phyloP scores from a whole-genome alignment of 2,888 invertebrate species.

The Brachylomia viminalis region DNA sequence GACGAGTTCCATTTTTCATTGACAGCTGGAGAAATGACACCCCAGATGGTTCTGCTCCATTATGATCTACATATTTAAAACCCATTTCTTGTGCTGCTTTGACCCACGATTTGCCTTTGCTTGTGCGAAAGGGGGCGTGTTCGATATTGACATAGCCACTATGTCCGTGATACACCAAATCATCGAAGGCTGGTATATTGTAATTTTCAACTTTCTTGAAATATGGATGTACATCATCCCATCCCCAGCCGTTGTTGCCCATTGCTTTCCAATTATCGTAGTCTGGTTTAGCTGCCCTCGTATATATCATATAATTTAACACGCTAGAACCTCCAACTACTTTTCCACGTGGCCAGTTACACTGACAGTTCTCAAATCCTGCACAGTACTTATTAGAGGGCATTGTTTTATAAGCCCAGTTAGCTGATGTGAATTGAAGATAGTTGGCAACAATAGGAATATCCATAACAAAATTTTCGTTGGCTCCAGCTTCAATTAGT shows the following conservation, averaged over 20 bases:
- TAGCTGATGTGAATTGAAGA: slow-evolving; percentile 92
- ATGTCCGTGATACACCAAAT: slow-evolving; percentile 89
- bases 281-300: slow-evolving; percentile 92
- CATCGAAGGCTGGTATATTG: slow-evolving; percentile 88
- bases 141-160: slow-evolving; percentile 91
- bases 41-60: slow-evolving; percentile 91
- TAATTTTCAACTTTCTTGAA: slow-evolving; percentile 95
- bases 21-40: slow-evolving; percentile 91
- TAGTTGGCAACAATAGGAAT: slow-evolving; percentile 93
- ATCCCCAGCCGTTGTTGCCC: slow-evolving; percentile 94
- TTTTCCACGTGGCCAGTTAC: slow-evolving; percentile 95
- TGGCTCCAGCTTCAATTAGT: slow-evolving; percentile 90
- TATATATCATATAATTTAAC: slow-evolving; percentile 95
- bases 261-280: slow-evolving; percentile 94
- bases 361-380: slow-evolving; percentile 93
- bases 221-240: slow-evolving; percentile 93
- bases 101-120: slow-evolving; percentile 90
- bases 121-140: slow-evolving; percentile 87
- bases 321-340: slow-evolving; percentile 95
- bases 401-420: slow-evolving; percentile 95
- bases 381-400: slow-evolving; percentile 93
- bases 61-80: slow-evolving; percentile 91
- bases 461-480: slow-evolving; percentile 93
- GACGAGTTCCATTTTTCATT: slow-evolving; percentile 92
- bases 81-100: slow-evolving; percentile 91